Evolutionary conservation across 2,113 vertebrate species (phyloP).

Genomic region (Mustela lutreola): DNA sequence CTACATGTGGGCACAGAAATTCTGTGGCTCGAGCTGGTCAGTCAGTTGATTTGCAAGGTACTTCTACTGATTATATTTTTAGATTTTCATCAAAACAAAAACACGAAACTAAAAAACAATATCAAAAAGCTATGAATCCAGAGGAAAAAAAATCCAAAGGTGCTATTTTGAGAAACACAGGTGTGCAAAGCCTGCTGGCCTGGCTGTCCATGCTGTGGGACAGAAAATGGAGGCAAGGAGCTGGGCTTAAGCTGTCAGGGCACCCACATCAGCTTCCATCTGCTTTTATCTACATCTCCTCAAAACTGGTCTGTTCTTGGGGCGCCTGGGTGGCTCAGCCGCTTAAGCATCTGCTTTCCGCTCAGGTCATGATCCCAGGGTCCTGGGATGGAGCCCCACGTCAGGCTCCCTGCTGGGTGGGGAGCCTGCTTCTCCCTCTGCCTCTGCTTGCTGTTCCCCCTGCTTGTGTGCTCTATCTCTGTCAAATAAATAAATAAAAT

Average conservation of each 20-base stretch:
- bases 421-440: no score
- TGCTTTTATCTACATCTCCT: neutral
- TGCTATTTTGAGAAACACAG: neutral
- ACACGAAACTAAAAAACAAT: neutral
- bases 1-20: neutral
- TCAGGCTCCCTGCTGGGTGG: no score
- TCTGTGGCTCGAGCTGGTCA: neutral
- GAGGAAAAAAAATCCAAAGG: neutral
- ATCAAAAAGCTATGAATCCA: neutral
- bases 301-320: neutral
- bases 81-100: constrained; percentile 65
- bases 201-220: neutral
- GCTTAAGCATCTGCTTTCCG: no score
- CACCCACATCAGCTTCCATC: neutral
- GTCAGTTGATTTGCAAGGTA: neutral
- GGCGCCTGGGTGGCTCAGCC: no score
- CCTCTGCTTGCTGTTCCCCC: no score
- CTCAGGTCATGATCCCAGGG: no score
- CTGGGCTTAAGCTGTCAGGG: neutral
- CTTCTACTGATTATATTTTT: neutral
- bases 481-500: no score
- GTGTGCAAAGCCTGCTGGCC: neutral
- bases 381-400: no score
- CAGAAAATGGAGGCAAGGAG: neutral
- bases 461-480: no score